A percentile compares a stretch with the other conserved stretches of the same genome.
phyloP scores from a whole-genome alignment of 2,113 vertebrate genomes.

The Archilochus colubris region DNA sequence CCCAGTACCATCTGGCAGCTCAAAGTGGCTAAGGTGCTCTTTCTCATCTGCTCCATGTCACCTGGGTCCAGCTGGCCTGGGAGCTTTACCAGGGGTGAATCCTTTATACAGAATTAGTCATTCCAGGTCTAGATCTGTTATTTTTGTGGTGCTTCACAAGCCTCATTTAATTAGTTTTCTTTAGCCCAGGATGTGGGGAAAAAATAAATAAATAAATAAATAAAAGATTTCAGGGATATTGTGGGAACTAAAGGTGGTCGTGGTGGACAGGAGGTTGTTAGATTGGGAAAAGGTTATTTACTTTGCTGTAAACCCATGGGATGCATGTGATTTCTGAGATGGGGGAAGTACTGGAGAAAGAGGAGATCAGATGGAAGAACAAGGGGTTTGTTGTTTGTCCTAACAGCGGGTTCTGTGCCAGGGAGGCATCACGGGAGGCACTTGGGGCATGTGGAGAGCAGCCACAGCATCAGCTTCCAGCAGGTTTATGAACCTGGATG shows the following conservation, averaged over 20 bases:
- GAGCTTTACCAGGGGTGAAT: neutral
- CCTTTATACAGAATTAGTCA: neutral
- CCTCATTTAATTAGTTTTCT: neutral
- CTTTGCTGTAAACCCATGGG: neutral
- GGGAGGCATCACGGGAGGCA: neutral
- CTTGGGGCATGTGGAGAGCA: neutral
- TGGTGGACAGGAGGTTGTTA: neutral
- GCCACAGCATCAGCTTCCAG: neutral
- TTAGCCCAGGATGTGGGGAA: neutral
- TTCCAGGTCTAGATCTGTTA: neutral
- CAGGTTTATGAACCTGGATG: neutral
- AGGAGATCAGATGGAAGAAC: neutral
- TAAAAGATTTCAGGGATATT: too few relatives aligned
- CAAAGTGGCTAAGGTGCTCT: neutral
- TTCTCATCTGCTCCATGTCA: rapidly evolving
- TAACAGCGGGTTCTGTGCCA: neutral
- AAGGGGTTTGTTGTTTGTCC: neutral
- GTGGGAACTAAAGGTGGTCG: neutral
- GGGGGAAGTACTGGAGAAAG: neutral
- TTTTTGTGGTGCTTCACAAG: neutral
- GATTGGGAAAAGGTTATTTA: neutral
- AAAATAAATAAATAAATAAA: too few relatives aligned
- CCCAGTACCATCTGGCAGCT: neutral
- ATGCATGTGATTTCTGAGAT: neutral
- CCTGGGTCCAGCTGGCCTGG: rapidly evolving